phyloP scores from a whole-genome alignment of 37 sponge, comb jelly and placozoan genomes.

The Diacarnus erythraeanus region DNA sequence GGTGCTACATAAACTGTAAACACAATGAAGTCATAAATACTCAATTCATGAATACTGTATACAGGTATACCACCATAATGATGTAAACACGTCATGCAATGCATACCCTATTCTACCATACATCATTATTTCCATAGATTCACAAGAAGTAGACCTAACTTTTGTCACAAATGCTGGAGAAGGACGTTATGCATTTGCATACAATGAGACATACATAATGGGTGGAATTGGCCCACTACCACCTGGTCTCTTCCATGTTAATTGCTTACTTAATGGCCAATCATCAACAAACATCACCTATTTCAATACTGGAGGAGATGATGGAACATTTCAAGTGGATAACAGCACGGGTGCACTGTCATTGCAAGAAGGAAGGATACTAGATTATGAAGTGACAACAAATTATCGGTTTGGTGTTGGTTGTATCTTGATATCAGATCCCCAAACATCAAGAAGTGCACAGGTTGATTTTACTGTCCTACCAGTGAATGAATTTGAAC shows the following conservation, averaged over 20 bases:
- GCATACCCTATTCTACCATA: no score
- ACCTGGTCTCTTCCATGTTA: neutral
- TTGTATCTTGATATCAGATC: neutral
- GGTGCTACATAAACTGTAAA: no score
- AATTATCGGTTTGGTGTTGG: constrained; percentile 23
- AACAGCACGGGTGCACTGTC: constrained; percentile 29
- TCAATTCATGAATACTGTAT: no score
- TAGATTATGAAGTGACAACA: constrained; percentile 53
- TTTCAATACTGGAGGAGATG: neutral
- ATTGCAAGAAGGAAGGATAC: constrained; percentile 3
- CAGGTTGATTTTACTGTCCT: constrained; percentile 19
- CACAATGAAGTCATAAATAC: no score
- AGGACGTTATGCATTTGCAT: neutral
- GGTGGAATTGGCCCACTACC: neutral
- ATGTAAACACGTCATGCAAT: no score
- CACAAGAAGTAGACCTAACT: no score
- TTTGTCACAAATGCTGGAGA: neutral
- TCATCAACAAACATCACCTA: neutral
- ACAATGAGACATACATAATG: neutral
- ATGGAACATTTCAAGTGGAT: constrained; percentile 32
- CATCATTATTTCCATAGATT: no score
- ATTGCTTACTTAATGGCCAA: constrained; percentile 1
- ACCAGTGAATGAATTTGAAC: constrained; percentile 36
- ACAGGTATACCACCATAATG: no score
- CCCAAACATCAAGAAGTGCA: neutral